A percentile compares a stretch with the other conserved stretches of the same genome.
phyloP scores from a whole-genome alignment of 2,888 invertebrate species.

The Lumbricus terrestris region DNA sequence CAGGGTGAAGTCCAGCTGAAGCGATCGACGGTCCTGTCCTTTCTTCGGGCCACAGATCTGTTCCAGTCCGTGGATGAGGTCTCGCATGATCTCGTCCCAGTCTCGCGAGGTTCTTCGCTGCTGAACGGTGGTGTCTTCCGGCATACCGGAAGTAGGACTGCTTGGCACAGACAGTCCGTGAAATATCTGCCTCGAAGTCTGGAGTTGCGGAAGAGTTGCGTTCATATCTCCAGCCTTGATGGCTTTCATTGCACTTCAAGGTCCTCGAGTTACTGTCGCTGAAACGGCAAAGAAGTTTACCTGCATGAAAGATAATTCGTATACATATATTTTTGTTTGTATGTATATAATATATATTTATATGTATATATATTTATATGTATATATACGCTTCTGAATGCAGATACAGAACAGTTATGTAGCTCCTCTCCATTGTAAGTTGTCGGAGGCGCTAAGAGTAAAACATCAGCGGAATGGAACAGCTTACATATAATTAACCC shows the following conservation, averaged over 20 bases:
- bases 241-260: not conserved
- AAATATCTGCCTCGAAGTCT: not conserved
- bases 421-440: too few species aligned
- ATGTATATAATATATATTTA: too few species aligned
- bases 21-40: not conserved
- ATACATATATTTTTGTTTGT: too few species aligned
- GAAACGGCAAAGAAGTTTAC: not conserved
- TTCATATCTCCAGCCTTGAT: not conserved
- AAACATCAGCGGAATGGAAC: too few species aligned
- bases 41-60: not conserved
- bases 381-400: too few species aligned
- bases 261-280: not conserved
- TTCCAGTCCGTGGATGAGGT: not conserved
- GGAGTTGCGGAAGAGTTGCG: not conserved
- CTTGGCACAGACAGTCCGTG: not conserved
- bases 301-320: too few species aligned
- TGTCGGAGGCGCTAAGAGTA: too few species aligned
- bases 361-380: too few species aligned
- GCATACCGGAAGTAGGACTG: not conserved
- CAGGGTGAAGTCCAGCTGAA: not conserved
- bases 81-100: not conserved
- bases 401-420: too few species aligned
- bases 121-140: not conserved
- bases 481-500: too few species aligned
- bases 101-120: not conserved